Conservation (phyloP, 2,888 invertebrate genomes). For the Erebia aethiops region DNA sequence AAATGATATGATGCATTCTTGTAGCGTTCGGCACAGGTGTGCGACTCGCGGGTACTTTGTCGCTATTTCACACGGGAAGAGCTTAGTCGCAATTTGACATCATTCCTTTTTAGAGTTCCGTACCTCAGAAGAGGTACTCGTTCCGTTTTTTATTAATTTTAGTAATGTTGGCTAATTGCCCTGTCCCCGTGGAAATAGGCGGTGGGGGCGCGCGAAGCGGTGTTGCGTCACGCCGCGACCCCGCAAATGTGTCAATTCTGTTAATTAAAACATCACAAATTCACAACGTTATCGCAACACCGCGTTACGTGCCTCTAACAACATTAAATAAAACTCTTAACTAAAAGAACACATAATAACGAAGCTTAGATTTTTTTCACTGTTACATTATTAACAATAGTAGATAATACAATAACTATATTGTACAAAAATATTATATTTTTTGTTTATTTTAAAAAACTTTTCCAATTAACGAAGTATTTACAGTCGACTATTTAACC, state of each 20-base stretch:
- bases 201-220: constrained; percentile 47
- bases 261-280: constrained; percentile 15
- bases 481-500: constrained; percentile 25
- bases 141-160: background rate
- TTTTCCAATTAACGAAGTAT: constrained; percentile 3
- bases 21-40: constrained; percentile 67
- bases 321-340: constrained; percentile 56
- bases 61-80: background rate
- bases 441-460: constrained; percentile 6
- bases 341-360: constrained; percentile 62
- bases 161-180: background rate
- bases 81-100: background rate
- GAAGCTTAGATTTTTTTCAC: constrained; percentile 32
- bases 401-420: background rate
- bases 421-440: constrained; percentile 4
- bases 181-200: constrained; percentile 26
- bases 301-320: constrained; percentile 30
- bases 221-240: constrained; percentile 40
- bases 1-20: constrained; percentile 84
- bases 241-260: constrained; percentile 15
- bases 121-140: too few relatives aligned
- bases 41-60: constrained; percentile 57
- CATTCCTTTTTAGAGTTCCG: too few relatives aligned
- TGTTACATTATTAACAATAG: constrained; percentile 7
- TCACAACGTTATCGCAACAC: constrained; percentile 25